A percentile compares a stretch with the other conserved stretches of the same genome.
phyloP scores from a whole-genome alignment of 2,113 vertebrate species.

The Crotalus viridis region DNA sequence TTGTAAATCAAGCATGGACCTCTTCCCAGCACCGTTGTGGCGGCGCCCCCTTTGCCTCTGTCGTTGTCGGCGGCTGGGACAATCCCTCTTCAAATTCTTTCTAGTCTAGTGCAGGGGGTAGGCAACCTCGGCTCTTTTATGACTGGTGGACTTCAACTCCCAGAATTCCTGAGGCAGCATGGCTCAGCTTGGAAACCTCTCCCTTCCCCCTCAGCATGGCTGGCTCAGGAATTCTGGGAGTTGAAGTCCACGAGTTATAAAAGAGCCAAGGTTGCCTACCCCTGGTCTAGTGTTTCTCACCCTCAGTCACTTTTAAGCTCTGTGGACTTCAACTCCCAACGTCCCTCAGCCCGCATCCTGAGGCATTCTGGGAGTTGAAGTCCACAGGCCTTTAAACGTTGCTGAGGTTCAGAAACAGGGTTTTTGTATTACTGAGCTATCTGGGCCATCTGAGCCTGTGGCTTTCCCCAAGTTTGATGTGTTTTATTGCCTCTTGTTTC shows the following conservation, averaged over 20 bases:
- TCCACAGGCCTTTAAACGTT: background rate
- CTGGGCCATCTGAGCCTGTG: background rate
- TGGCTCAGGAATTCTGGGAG: no score
- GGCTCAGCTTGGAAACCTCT: no score
- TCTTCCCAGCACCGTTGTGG: background rate
- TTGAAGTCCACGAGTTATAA: no score
- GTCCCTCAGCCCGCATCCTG: background rate
- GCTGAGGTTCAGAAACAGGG: no score
- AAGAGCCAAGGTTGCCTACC: no score
- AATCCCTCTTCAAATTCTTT: background rate
- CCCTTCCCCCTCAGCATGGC: no score
- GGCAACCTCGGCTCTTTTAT: no score
- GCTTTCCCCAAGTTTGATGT: background rate
- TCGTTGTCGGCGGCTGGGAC: background rate
- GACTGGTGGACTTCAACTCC: no score
- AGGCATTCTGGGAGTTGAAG: background rate
- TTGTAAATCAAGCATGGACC: background rate
- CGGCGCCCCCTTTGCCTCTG: background rate
- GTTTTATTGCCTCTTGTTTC: background rate
- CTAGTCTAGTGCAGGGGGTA: no score
- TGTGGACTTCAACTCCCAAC: background rate
- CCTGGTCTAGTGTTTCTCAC: background rate
- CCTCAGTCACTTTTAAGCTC: background rate
- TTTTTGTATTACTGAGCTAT: background rate
- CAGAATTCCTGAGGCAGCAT: no score